phyloP scores from a whole-genome alignment of 2,888 invertebrate species.

The Neoascia interrupta region DNA sequence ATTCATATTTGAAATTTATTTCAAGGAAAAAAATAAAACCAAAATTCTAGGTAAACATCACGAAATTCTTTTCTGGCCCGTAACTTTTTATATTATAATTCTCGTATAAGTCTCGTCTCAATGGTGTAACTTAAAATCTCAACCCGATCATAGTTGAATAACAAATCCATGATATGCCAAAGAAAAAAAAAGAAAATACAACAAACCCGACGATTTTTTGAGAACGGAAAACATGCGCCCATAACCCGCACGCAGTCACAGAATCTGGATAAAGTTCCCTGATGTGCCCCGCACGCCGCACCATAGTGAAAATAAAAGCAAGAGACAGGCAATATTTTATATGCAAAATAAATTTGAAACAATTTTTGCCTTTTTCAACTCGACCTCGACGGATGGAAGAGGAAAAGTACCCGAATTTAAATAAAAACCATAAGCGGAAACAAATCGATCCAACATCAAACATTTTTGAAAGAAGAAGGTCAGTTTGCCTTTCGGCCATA shows the following conservation, averaged over 20 bases:
- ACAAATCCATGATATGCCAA: slow-evolving; percentile 36
- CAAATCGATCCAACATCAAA: slow-evolving; percentile 51
- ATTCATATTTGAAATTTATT: slow-evolving; percentile 36
- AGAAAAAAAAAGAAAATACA: not conserved
- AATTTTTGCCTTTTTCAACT: slow-evolving; percentile 27
- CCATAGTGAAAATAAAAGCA: not conserved
- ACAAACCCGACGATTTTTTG: slow-evolving; percentile 28
- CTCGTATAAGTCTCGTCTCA: slow-evolving; percentile 47
- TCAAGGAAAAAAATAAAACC: slow-evolving; percentile 1
- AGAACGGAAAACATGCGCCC: not conserved
- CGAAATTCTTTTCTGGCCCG: slow-evolving; percentile 29
- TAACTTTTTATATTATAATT: slow-evolving; percentile 50
- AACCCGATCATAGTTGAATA: slow-evolving; percentile 50
- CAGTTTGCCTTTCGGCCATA: slow-evolving; percentile 11
- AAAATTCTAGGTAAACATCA: slow-evolving; percentile 36
- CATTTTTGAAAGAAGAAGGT: slow-evolving; percentile 31
- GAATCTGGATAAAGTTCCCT: not conserved
- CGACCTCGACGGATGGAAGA: slow-evolving; percentile 3
- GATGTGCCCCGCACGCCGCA: not conserved
- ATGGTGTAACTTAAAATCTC: slow-evolving; percentile 58
- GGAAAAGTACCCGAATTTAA: too few species aligned
- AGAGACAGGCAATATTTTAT: slow-evolving; percentile 39
- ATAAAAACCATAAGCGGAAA: slow-evolving; percentile 53
- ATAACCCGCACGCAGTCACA: not conserved
- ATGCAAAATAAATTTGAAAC: slow-evolving; percentile 51